These are phyloP conservation scores for Pristionchus arcanus DNA, from an alignment of 2,888 invertebrate species.

Conservation along the genomic window DNA sequence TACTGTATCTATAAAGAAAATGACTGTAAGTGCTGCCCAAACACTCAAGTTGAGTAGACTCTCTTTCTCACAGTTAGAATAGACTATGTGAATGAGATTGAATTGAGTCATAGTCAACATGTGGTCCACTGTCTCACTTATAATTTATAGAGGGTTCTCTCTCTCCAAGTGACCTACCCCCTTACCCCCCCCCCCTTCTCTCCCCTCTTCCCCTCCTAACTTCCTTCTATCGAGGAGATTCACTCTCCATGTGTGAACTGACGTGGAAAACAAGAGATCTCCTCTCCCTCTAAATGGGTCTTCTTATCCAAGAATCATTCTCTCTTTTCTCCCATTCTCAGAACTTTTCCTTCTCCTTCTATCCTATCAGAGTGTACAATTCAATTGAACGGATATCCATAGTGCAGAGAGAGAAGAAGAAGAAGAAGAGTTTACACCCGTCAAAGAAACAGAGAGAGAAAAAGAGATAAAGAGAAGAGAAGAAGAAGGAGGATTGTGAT, in stretches of 20 bases:
- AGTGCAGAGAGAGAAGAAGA: not conserved
- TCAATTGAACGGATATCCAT: constrained; percentile 31
- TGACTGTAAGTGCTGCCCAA: not conserved
- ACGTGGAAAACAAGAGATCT: constrained; percentile 22
- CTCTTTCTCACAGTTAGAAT: not conserved
- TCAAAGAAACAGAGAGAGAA: not conserved
- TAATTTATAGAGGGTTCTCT: constrained; percentile 3
- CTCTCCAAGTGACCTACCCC: not conserved
- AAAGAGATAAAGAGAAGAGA: not conserved
- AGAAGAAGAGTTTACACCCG: not conserved
- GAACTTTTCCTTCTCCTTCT: not conserved
- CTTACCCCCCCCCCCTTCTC: not conserved
- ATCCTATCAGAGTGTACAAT: not conserved
- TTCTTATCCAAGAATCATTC: constrained; percentile 13
- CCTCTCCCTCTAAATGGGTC: constrained; percentile 25
- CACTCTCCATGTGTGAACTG: not conserved
- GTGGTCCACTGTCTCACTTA: constrained; percentile 8
- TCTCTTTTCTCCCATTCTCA: not conserved
- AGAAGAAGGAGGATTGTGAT: not conserved
- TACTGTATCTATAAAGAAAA: not conserved
- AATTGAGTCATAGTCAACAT: constrained; percentile 15
- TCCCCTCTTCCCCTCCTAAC: not conserved
- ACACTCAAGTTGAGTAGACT: not conserved
- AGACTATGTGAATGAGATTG: not conserved
- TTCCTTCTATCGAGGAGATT: constrained; percentile 10